phyloP scores from a whole-genome alignment of 2,113 vertebrate genomes.

The Riparia riparia region DNA sequence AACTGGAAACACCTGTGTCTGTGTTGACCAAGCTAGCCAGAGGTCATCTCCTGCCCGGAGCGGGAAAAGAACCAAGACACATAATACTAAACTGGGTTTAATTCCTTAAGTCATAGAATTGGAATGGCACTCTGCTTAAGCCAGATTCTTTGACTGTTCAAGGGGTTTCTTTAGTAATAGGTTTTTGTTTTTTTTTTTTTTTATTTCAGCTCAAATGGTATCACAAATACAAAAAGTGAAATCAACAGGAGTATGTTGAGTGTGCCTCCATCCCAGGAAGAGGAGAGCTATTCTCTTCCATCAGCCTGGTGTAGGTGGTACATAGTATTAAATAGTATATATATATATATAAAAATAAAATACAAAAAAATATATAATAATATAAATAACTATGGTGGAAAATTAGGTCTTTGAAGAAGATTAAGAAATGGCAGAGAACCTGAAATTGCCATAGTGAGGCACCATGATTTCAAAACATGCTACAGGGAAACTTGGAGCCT shows the following conservation, averaged over 20 bases:
- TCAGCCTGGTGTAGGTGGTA: background rate
- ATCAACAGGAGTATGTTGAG: background rate
- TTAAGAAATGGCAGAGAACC: background rate
- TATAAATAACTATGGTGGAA: background rate
- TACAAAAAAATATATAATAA: background rate
- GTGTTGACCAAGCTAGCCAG: no score
- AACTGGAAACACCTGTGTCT: no score
- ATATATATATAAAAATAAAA: background rate
- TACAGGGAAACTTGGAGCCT: background rate
- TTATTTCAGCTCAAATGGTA: background rate
- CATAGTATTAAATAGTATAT: background rate
- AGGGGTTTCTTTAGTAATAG: background rate
- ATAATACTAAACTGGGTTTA: background rate
- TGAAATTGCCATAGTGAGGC: background rate
- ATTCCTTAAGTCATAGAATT: background rate
- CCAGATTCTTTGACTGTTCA: background rate
- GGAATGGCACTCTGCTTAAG: background rate
- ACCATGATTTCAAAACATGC: background rate
- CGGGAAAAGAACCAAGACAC: no score
- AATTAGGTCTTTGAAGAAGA: background rate
- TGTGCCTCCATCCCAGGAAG: background rate
- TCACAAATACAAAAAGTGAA: background rate
- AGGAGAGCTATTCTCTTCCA: background rate
- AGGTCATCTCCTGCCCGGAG: no score
- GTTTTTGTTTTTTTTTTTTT: background rate